phyloP scores from a whole-genome alignment of 2,113 vertebrate species.

The Anarrhichthys ocellatus region DNA sequence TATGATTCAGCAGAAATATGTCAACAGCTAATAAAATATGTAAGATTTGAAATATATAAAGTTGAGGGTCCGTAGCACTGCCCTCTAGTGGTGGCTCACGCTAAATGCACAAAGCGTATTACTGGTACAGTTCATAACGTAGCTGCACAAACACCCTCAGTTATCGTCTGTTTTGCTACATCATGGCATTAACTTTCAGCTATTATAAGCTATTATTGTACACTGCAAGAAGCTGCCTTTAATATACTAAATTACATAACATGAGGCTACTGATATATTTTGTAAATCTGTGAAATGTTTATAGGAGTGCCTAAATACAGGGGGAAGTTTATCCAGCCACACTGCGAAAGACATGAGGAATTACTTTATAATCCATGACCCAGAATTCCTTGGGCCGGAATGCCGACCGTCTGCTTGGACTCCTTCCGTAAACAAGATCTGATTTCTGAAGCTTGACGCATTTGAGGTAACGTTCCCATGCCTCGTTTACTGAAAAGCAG shows the following conservation, averaged over 20 bases:
- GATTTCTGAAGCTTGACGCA: constrained; percentile 68
- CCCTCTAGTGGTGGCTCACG: constrained; percentile 49
- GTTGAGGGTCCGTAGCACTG: neutral
- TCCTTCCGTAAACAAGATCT: constrained; percentile 71
- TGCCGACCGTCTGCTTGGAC: constrained; percentile 65
- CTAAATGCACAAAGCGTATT: neutral
- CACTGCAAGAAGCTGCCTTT: neutral
- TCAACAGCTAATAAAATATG: neutral
- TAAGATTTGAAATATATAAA: too few species aligned
- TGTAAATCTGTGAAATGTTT: neutral
- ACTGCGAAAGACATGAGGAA: constrained; percentile 48
- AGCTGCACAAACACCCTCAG: neutral
- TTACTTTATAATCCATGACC: constrained; percentile 60
- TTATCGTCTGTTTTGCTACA: neutral
- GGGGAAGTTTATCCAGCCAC: constrained; percentile 36
- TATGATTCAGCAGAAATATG: neutral
- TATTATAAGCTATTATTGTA: neutral
- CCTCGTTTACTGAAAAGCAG: constrained; percentile 36
- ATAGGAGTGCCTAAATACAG: constrained; percentile 1
- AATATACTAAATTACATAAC: neutral
- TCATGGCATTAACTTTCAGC: too few species aligned
- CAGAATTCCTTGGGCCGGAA: constrained; percentile 47
- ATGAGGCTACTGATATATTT: neutral
- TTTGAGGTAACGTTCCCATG: constrained; percentile 65
- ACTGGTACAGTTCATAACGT: neutral